phyloP scores from a whole-genome alignment of 2,113 vertebrate species.

The Thryonomys swinderianus region DNA sequence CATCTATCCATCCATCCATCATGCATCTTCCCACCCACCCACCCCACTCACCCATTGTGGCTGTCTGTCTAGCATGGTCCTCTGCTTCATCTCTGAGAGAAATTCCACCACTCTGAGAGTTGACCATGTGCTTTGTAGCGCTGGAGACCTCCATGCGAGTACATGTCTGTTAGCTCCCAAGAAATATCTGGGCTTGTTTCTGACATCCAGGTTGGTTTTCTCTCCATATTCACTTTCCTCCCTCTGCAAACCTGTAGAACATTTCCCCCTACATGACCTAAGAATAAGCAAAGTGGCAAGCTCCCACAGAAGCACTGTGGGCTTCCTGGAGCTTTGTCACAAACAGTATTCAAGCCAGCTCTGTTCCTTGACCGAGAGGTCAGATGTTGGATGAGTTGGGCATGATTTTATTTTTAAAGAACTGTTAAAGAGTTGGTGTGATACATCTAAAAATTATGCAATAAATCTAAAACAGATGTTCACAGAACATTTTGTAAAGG shows the following conservation, averaged over 20 bases:
- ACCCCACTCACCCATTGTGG: not conserved
- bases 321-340: not conserved
- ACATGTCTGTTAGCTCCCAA: not conserved
- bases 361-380: not conserved
- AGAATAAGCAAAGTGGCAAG: not conserved
- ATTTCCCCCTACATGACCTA: not conserved
- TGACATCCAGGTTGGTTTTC: not conserved
- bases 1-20: no score
- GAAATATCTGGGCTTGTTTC: not conserved
- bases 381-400: not conserved
- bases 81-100: not conserved
- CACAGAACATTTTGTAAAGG: constrained; percentile 32
- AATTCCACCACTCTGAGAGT: not conserved
- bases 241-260: not conserved
- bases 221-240: not conserved
- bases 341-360: not conserved
- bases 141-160: not conserved
- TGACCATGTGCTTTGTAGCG: not conserved
- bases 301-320: not conserved
- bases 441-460: constrained; percentile 34
- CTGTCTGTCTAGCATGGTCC: not conserved
- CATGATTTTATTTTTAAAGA: constrained; percentile 45
- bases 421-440: constrained; percentile 5
- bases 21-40: no score
- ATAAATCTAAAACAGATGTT: constrained; percentile 58